These are phyloP conservation scores for Cantharis flavilabris DNA, from an alignment of 2,888 invertebrate genomes.

Conservation along the genomic window DNA sequence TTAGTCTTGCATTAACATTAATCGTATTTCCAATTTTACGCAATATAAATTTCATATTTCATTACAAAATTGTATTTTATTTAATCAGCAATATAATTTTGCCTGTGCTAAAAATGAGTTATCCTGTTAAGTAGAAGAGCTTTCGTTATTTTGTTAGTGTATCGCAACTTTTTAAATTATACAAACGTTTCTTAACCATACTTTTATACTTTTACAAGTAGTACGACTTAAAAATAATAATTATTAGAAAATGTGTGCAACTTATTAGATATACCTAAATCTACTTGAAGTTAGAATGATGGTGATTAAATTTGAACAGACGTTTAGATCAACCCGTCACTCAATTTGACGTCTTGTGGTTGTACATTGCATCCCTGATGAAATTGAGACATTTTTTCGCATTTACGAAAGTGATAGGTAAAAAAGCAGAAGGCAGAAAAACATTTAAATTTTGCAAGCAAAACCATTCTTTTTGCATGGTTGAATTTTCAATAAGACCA, in stretches of 20 bases:
- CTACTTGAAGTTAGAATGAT: not conserved
- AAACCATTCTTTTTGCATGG: not conserved
- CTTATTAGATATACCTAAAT: not conserved
- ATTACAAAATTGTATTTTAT: not conserved
- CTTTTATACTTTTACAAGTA: too few relatives aligned
- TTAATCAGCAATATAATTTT: not conserved
- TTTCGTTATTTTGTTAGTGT: not conserved
- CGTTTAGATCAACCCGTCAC: constrained; percentile 1
- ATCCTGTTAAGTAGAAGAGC: not conserved
- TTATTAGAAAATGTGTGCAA: not conserved
- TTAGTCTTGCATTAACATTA: constrained; percentile 8
- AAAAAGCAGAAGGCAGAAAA: not conserved
- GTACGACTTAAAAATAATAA: not conserved
- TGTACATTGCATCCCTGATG: not conserved
- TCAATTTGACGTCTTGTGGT: not conserved
- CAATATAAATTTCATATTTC: constrained; percentile 7
- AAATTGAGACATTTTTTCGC: constrained; percentile 2
- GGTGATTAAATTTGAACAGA: not conserved
- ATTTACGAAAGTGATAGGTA: not conserved
- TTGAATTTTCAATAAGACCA: not conserved
- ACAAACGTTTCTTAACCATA: not conserved
- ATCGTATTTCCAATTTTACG: not conserved
- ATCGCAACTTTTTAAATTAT: not conserved
- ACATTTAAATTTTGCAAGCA: not conserved
- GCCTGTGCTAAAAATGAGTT: not conserved